Percentiles rank a stretch among this genome's conserved stretches.
Evolutionary conservation across 2,888 invertebrate species (phyloP).

Genomic region (Cyclophora albipunctata): DNA sequence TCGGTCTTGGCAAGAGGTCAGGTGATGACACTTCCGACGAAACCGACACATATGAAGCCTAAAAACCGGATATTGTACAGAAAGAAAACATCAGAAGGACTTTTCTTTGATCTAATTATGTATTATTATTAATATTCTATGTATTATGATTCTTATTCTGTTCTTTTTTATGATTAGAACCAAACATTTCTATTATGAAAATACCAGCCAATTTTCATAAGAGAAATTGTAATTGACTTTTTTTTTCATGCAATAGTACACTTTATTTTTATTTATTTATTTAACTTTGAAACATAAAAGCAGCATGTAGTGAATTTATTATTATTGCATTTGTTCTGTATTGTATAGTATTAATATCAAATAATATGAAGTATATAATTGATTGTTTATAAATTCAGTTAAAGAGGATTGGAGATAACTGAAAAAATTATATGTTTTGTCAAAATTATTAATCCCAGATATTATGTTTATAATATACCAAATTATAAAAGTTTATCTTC

Average conservation of each 20-base stretch:
- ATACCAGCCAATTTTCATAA: conserved; percentile 56
- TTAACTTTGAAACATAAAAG: conserved; percentile 4
- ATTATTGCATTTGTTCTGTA: no score
- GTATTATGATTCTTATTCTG: neutral
- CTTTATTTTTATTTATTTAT: conserved; percentile 19
- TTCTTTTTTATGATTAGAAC: neutral
- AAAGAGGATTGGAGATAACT: no score
- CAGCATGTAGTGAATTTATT: conserved; percentile 3
- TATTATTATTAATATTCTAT: conserved; percentile 22
- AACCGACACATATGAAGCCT: conserved; percentile 46
- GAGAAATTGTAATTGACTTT: conserved; percentile 20
- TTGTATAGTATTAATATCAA: no score
- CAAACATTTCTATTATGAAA: conserved; percentile 43
- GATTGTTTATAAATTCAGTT: no score
- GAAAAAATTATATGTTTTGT: no score
- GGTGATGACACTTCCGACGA: conserved; percentile 41
- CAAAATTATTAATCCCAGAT: no score
- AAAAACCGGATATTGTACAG: conserved; percentile 19
- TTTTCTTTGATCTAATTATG: no score
- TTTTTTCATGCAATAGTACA: neutral
- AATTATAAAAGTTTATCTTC: no score
- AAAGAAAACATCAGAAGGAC: no score
- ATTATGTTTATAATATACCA: no score
- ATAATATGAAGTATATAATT: no score
- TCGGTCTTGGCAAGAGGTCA: conserved; percentile 75